Evolutionary conservation across 2,888 invertebrate genomes (phyloP).

Genomic region (Thymelicus acteon): DNA sequence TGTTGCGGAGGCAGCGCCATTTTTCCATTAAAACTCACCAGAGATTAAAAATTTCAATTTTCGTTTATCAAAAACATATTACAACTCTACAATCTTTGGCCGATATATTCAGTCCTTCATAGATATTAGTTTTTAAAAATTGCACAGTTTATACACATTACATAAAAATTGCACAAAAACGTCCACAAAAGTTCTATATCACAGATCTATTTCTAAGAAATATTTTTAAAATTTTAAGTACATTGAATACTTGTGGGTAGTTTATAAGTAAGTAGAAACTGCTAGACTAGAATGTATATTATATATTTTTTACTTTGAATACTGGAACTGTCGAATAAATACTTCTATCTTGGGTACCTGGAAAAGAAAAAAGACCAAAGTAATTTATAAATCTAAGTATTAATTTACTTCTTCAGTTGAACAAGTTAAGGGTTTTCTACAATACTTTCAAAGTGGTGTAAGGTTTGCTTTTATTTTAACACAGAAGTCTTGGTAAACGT

Average conservation of each 20-base stretch:
- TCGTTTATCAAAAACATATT: constrained; percentile 47
- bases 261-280: constrained; percentile 74
- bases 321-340: constrained; percentile 57
- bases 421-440: no score
- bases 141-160: constrained; percentile 53
- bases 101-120: constrained; percentile 47
- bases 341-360: constrained; percentile 46
- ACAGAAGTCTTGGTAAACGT: no score
- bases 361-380: no score
- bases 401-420: no score
- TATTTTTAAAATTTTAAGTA: constrained; percentile 65
- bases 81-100: constrained; percentile 60
- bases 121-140: constrained; percentile 48
- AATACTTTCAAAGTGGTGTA: no score
- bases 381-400: no score
- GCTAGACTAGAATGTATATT: constrained; percentile 70
- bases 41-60: constrained; percentile 42
- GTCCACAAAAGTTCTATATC: constrained; percentile 57
- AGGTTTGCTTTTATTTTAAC: no score
- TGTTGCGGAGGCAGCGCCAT: constrained; percentile 86
- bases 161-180: constrained; percentile 41
- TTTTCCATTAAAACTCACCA: constrained; percentile 49
- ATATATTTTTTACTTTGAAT: constrained; percentile 49
- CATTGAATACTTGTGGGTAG: constrained; percentile 60
- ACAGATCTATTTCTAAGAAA: constrained; percentile 60